Conservation (phyloP, 2,888 invertebrate genomes). For the Andrena camellia region DNA sequence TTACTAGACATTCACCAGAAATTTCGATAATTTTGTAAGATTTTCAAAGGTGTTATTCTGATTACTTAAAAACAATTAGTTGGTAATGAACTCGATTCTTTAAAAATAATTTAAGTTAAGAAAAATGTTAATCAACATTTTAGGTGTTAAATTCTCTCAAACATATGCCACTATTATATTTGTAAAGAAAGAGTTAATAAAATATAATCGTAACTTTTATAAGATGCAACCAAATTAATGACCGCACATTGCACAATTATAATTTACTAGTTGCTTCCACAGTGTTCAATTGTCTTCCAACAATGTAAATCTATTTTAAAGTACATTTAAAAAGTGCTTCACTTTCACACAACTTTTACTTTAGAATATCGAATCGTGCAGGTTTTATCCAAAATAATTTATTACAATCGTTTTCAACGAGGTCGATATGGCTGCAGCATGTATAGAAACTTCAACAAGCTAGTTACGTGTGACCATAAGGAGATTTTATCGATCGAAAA, state of each 20-base stretch:
- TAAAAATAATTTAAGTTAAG: too few species aligned
- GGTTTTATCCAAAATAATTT: not conserved
- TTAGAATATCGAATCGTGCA: not conserved
- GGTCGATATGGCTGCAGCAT: not conserved
- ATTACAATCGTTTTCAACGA: not conserved
- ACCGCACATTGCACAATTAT: not conserved
- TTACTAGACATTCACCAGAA: too few species aligned
- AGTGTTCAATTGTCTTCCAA: not conserved
- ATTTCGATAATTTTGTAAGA: too few species aligned
- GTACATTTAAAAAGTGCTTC: not conserved
- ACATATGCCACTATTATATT: too few species aligned
- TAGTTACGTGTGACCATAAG: not conserved
- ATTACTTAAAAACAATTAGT: too few species aligned
- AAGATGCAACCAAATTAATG: not conserved
- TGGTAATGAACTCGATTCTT: too few species aligned
- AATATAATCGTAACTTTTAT: too few species aligned
- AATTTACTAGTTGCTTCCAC: not conserved
- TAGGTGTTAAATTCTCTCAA: too few species aligned
- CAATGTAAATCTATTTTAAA: not conserved
- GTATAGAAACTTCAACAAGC: slow-evolving; percentile 24
- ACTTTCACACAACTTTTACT: not conserved
- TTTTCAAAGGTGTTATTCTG: too few species aligned
- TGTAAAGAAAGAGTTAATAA: too few species aligned
- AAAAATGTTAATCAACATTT: too few species aligned
- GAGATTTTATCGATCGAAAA: slow-evolving; percentile 39